Percentiles rank a stretch among this genome's conserved stretches.
These are phyloP conservation scores for Melanostoma scalare DNA, from an alignment of 2,888 invertebrate genomes.

Conservation along the genomic window DNA sequence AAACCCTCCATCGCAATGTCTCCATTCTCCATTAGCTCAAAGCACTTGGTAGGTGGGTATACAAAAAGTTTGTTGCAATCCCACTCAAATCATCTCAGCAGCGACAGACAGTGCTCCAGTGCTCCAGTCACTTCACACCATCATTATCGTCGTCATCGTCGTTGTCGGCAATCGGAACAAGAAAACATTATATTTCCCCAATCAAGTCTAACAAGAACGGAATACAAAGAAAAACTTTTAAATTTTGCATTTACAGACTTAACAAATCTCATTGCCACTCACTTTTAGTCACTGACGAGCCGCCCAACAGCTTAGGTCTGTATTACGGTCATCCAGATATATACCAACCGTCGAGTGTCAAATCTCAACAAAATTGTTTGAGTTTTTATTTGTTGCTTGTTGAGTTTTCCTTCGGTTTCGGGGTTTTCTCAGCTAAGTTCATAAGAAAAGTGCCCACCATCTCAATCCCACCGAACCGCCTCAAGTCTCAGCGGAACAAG, in stretches of 20 bases:
- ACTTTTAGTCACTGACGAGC: constrained; percentile 61
- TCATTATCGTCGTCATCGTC: constrained; percentile 52
- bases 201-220: constrained; percentile 9
- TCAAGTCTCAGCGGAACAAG: constrained; percentile 27
- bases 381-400: constrained; percentile 50
- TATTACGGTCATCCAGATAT: constrained; percentile 25
- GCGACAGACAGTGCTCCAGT: constrained; percentile 16
- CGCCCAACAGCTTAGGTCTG: constrained; percentile 51
- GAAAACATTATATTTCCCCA: constrained; percentile 34
- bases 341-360: constrained; percentile 31
- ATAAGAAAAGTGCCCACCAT: not conserved
- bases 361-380: constrained; percentile 24
- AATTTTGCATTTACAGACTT: constrained; percentile 31
- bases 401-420: constrained; percentile 55
- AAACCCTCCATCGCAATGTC: constrained; percentile 46
- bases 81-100: constrained; percentile 40
- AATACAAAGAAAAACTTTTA: constrained; percentile 19
- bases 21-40: constrained; percentile 12
- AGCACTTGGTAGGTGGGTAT: constrained; percentile 22
- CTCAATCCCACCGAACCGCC: not conserved
- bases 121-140: constrained; percentile 54
- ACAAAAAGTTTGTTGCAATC: constrained; percentile 16
- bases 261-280: constrained; percentile 47
- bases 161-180: constrained; percentile 18
- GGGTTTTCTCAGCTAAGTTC: constrained; percentile 15